Conservation (phyloP, 1,140 invertebrate genomes). For the Diachasmimorpha longicaudata region DNA sequence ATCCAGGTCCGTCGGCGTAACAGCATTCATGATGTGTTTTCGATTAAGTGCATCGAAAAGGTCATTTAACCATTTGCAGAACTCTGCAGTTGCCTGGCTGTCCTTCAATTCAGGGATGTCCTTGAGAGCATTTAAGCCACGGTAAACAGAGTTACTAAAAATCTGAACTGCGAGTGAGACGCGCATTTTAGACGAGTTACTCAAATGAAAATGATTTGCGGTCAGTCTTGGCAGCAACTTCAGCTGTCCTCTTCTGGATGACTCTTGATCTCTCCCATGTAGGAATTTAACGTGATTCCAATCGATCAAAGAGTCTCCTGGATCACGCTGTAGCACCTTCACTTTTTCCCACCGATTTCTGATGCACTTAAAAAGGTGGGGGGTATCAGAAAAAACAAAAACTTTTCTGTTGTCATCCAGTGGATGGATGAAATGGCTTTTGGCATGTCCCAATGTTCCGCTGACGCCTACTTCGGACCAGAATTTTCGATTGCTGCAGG, state of each 20-base stretch:
- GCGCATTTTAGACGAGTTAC: neutral
- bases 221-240: conserved; percentile 29
- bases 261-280: neutral
- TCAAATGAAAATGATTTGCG: neutral
- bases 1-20: neutral
- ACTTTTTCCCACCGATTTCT: conserved; percentile 19
- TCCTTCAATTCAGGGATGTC: neutral
- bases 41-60: neutral
- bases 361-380: conserved; percentile 24
- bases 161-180: neutral
- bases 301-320: conserved; percentile 5
- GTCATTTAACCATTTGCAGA: neutral
- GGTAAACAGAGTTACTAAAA: neutral
- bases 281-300: conserved; percentile 21
- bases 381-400: conserved; percentile 25
- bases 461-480: neutral
- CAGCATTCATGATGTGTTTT: neutral
- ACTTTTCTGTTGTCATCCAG: conserved; percentile 15
- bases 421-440: conserved; percentile 20
- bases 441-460: neutral
- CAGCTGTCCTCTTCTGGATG: conserved; percentile 41
- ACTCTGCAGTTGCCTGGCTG: neutral
- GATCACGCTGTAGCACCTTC: neutral
- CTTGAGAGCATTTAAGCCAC: neutral
- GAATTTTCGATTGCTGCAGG: neutral